phyloP scores from a whole-genome alignment of 1,140 invertebrate species.

The Rhynchophorus ferrugineus region DNA sequence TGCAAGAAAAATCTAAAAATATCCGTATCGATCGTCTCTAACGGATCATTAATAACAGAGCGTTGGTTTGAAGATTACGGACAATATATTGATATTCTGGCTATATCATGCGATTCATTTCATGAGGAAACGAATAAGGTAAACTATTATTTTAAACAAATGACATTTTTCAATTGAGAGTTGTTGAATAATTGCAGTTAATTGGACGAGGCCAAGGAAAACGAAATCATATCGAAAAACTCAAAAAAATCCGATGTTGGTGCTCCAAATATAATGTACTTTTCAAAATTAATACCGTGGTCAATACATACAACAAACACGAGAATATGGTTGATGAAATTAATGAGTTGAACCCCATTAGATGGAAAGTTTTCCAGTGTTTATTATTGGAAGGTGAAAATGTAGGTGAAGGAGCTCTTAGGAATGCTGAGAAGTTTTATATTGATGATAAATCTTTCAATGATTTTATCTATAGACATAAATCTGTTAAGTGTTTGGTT shows the following conservation, averaged over 20 bases:
- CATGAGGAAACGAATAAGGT: slow-evolving; percentile 40
- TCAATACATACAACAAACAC: slow-evolving; percentile 44
- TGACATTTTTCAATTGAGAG: not conserved
- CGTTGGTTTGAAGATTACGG: slow-evolving; percentile 40
- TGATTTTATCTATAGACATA: slow-evolving; percentile 41
- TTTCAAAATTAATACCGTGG: slow-evolving; percentile 48
- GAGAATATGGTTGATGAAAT: slow-evolving; percentile 44
- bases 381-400: slow-evolving; percentile 47
- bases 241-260: slow-evolving; percentile 40
- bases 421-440: slow-evolving; percentile 43
- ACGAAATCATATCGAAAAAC: slow-evolving; percentile 39
- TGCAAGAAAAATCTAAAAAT: slow-evolving; percentile 38
- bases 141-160: not conserved
- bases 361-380: slow-evolving; percentile 44
- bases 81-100: slow-evolving; percentile 40
- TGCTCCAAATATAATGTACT: slow-evolving; percentile 42
- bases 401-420: slow-evolving; percentile 39
- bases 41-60: slow-evolving; percentile 41
- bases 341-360: slow-evolving; percentile 38
- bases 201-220: slow-evolving; percentile 41
- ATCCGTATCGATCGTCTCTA: slow-evolving; percentile 44
- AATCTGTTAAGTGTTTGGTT: slow-evolving; percentile 41
- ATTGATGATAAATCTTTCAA: slow-evolving; percentile 42
- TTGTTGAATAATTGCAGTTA: slow-evolving; percentile 13
- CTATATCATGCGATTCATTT: slow-evolving; percentile 44